A percentile compares a stretch with the other conserved stretches of the same genome.
Evolutionary conservation across 2,797 vertebrate species (phyloP).

Genomic region (Fistularia commersonii): DNA sequence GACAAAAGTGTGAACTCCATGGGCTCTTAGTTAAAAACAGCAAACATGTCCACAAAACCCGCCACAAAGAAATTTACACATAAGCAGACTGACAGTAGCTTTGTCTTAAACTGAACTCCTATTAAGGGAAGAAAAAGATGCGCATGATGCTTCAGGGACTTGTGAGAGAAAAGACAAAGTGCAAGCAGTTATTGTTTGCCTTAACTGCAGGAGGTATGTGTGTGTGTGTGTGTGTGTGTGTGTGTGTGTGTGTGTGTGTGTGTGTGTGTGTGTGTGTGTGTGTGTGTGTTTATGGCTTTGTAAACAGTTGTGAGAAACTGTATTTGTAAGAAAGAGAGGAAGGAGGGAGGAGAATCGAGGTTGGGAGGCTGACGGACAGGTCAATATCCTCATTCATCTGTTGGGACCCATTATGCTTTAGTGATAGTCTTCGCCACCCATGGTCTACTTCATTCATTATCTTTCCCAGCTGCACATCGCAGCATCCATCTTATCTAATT

Average conservation of each 20-base stretch:
- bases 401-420: conserved; percentile 69
- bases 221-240: no score
- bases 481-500: conserved; percentile 65
- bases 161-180: no score
- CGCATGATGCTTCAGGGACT: no score
- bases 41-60: conserved; percentile 23
- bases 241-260: no score
- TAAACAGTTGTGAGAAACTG: not conserved
- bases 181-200: not conserved
- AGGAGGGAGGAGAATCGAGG: not conserved
- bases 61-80: not conserved
- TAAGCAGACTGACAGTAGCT: no score
- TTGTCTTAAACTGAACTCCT: no score
- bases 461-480: conserved; percentile 57
- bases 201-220: not conserved
- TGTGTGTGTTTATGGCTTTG: not conserved
- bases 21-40: conserved; percentile 37
- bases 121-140: no score
- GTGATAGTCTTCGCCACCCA: conserved; percentile 71
- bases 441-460: conserved; percentile 75
- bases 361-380: conserved; percentile 56
- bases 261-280: no score
- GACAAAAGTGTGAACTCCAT: conserved; percentile 23
- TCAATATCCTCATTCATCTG: conserved; percentile 68
- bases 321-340: conserved; percentile 1